Evolutionary conservation across 2,113 vertebrate genomes (phyloP), one percentile per base, ranked within the genome.

Genomic region (Tretioscincus oriximinensis): DNA sequence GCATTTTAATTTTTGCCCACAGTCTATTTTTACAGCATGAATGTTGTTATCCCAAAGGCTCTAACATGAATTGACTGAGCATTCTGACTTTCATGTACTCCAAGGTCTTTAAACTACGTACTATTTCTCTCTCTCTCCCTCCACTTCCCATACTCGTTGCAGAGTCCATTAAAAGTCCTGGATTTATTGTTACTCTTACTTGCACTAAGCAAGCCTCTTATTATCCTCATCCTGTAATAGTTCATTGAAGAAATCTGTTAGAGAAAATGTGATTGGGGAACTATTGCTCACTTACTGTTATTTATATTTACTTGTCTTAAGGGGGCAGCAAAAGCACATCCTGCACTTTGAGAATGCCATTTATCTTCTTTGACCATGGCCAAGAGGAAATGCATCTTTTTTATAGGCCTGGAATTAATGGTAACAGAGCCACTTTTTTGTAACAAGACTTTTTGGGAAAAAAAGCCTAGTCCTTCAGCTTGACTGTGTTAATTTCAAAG

Each of bases 231-330:
- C 84, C 24, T 82, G 80, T 85, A 86, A 77, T 58, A 81, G 68
- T 9, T 79, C 0, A 0, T 49, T 79, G 45, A 78, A 47, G 76
- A 88, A 78, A 1, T 24, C 66, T 49, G 88, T 84, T 63, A 76
- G 28, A 90, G 76, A 78, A 87, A 88, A 86, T 22, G 7, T 63
- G 69, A 83, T 82, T 18, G 35, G 51, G 9, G 81, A 86, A 78
- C 7, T 80, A 3, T 54, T 73, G 5, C 3, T 77, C 51, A n/a
- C 1, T 83, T 24, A 64, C 16, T 51, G 85, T 86, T 91, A 93
- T 90, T 94, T 93, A 88, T 92, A 80, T 94, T 93, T 93, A 83
- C 85, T 93, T 93, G 90, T 93, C 94, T 93, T 93, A 90, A 95
- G 94, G 88, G 91, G 95, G 93, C 93, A 95, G 92, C 93, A 95